phyloP scores from a whole-genome alignment of 2,113 vertebrate species.

The Ageneiosus marmoratus region DNA sequence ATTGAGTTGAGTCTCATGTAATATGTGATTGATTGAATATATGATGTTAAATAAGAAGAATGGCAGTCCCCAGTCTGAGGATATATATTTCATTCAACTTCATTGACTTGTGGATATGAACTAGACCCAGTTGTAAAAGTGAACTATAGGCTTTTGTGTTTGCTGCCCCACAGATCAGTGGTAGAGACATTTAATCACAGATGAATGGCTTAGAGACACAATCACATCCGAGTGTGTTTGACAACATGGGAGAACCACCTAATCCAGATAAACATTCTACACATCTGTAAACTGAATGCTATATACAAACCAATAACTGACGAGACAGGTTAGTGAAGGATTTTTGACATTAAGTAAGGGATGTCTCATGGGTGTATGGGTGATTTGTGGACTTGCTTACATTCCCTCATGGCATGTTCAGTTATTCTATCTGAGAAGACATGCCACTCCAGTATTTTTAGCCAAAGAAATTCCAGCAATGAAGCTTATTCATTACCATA shows the following conservation, averaged over 20 bases:
- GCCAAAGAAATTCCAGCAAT: constrained; percentile 4
- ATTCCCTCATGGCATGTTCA: constrained; percentile 5
- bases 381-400: constrained; percentile 25
- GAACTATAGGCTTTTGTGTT: constrained; percentile 3
- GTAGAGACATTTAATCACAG: constrained; percentile 6
- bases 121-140: constrained; percentile 7
- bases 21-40: constrained; percentile 37
- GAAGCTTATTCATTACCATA: background rate
- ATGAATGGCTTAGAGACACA: constrained; percentile 2
- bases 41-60: constrained; percentile 22
- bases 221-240: constrained; percentile 17
- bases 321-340: constrained; percentile 2
- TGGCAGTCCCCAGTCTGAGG: background rate
- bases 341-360: constrained; percentile 6
- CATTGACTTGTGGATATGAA: constrained; percentile 22
- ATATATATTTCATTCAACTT: constrained; percentile 28
- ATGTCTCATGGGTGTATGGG: background rate
- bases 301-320: constrained; percentile 1
- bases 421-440: constrained; percentile 18
- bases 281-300: background rate
- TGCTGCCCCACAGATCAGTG: background rate
- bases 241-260: background rate
- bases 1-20: constrained; percentile 31
- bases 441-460: constrained; percentile 27
- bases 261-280: background rate